A percentile compares a stretch with the other conserved stretches of the same genome.
These are phyloP conservation scores for Gadopsis marmoratus DNA, from an alignment of 2,797 vertebrate species.

Conservation along the genomic window DNA sequence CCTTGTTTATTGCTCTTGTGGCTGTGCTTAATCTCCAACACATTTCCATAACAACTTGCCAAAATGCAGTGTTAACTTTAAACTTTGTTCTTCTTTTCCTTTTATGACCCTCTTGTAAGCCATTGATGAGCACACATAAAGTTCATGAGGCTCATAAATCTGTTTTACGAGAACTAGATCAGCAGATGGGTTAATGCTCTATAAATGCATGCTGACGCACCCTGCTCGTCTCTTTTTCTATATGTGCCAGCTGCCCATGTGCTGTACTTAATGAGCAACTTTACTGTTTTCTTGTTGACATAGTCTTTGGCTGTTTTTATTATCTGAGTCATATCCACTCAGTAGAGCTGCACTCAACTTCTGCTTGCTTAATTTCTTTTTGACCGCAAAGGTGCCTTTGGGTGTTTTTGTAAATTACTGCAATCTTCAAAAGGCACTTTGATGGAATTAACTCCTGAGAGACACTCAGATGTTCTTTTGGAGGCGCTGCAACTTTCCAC, in stretches of 20 bases:
- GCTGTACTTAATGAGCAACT: conserved; percentile 55
- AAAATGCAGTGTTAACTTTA: conserved; percentile 57
- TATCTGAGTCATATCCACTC: conserved; percentile 8
- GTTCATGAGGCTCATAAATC: conserved; percentile 70
- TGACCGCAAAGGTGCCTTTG: conserved; percentile 23
- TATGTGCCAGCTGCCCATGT: conserved; percentile 35
- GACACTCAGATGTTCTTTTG: neutral
- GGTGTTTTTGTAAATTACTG: conserved; percentile 13
- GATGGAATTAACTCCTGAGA: conserved; percentile 9
- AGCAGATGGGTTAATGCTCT: conserved; percentile 75
- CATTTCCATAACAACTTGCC: conserved; percentile 51
- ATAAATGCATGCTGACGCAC: conserved; percentile 74
- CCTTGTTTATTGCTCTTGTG: conserved; percentile 54
- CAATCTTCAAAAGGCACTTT: conserved; percentile 18
- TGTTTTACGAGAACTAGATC: conserved; percentile 64
- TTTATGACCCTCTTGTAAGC: conserved; percentile 68
- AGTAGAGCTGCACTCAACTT: conserved; percentile 5
- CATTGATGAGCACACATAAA: conserved; percentile 66
- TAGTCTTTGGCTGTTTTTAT: conserved; percentile 50
- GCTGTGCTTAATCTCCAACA: conserved; percentile 34
- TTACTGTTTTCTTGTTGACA: conserved; percentile 50
- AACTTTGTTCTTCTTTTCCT: conserved; percentile 52
- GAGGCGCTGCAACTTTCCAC: neutral
- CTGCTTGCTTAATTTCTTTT: conserved; percentile 26
- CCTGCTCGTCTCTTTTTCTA: conserved; percentile 20